These are phyloP conservation scores for Peromyscus maniculatus DNA, from an alignment of 2,113 vertebrate genomes.

Conservation along the genomic window DNA sequence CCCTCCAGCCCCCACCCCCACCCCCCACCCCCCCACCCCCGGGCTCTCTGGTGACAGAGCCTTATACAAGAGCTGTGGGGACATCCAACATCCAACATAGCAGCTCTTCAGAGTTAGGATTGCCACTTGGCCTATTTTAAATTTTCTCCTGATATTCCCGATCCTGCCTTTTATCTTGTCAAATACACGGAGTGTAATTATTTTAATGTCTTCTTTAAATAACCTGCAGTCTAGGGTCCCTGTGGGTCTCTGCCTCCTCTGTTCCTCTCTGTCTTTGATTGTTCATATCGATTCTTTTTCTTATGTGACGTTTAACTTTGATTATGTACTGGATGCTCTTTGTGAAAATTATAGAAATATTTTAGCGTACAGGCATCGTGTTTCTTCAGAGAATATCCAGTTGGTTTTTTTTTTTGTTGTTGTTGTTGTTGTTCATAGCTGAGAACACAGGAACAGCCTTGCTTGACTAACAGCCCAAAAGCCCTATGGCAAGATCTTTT, in stretches of 20 bases:
- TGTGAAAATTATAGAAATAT: neutral
- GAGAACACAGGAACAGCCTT: neutral
- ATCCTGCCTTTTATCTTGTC: constrained; percentile 28
- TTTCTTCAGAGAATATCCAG: neutral
- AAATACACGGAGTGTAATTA: constrained; percentile 7
- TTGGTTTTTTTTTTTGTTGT: neutral
- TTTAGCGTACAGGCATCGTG: neutral
- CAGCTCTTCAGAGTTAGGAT: neutral
- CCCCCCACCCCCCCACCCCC: neutral
- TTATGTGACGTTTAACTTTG: neutral
- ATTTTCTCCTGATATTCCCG: constrained; percentile 24
- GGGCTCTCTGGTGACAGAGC: neutral
- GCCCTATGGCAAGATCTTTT: neutral
- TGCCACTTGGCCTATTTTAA: neutral
- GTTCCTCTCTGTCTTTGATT: neutral
- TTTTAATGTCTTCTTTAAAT: constrained; percentile 42
- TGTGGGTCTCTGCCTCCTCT: neutral
- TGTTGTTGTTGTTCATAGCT: neutral
- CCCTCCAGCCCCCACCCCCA: too few relatives aligned
- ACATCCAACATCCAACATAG: neutral
- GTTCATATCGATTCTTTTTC: neutral
- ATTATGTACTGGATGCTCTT: neutral
- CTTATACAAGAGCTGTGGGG: neutral
- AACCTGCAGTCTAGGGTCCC: neutral
- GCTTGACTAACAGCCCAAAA: neutral